phyloP scores from a whole-genome alignment of 1,140 invertebrate genomes.

The Neocloeon triangulifer region DNA sequence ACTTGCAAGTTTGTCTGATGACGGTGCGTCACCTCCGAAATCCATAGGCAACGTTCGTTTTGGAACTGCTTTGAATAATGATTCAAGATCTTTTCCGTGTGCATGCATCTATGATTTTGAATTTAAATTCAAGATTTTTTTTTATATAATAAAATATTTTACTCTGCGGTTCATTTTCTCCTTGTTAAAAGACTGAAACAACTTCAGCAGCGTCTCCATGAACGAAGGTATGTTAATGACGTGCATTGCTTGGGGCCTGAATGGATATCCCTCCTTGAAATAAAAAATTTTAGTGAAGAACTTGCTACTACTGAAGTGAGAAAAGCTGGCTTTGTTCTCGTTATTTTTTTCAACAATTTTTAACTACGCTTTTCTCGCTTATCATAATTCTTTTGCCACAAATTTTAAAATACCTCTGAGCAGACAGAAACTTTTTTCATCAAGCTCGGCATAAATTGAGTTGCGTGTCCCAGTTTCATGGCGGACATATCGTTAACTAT shows the following conservation, averaged over 20 bases:
- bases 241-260: slow-evolving; percentile 65
- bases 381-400: too few relatives aligned
- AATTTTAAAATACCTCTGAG: slow-evolving; percentile 12
- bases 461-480: slow-evolving; percentile 10
- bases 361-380: too few relatives aligned
- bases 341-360: too few relatives aligned
- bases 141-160: too few relatives aligned
- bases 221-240: slow-evolving; percentile 60
- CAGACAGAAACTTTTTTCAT: slow-evolving; percentile 13
- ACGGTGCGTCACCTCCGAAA: slow-evolving; percentile 51
- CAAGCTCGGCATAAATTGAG: slow-evolving; percentile 10
- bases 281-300: too few relatives aligned
- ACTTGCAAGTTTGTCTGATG: too few relatives aligned
- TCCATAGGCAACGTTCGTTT: slow-evolving; percentile 53
- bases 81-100: slow-evolving; percentile 44
- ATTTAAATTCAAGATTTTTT: slow-evolving; percentile 41
- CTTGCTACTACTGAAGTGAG: too few relatives aligned
- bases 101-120: slow-evolving; percentile 45
- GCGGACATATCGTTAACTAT: slow-evolving; percentile 11
- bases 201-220: slow-evolving; percentile 57
- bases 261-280: slow-evolving; percentile 55
- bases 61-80: slow-evolving; percentile 50
- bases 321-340: too few relatives aligned
- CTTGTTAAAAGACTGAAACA: slow-evolving; percentile 63
- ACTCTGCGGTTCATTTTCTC: slow-evolving; percentile 59